Base-by-base conservation (phyloP, 2,888 invertebrate species). In the Mesoligia furuncula region DNA sequence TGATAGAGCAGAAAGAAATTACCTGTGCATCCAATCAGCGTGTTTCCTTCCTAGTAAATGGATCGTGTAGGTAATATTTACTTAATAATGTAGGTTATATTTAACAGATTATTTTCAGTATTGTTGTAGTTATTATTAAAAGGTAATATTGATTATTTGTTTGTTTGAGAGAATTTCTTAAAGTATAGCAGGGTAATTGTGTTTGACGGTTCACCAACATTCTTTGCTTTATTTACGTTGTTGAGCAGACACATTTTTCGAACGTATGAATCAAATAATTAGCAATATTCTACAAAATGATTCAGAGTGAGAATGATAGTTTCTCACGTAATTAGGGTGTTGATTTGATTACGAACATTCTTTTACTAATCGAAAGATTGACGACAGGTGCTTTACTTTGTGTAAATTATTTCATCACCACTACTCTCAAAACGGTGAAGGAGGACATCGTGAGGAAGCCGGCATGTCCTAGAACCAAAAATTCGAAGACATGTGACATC, bases 1-100 rank as follows among this genome's bases (percentile, higher is more conserved):
- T 31, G 48, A 71, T 75, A 61, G 54, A 20, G 39, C 45, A 54
- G 42, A 83, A 83, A 67, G 2, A 64, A 45, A 54, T 75, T 71
- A 75, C 51, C n/a, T 59, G 27, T 39, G 6, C 0, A 42, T 54
- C 17, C 42, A 66, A 67, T 57, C 36, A 61, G 45, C 5, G 31
- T 15, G 15, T 31, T 73, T 80, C 57, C 24, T 70, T 65, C n/a
- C 15, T 27, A 24, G 20, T 20, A 24, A 54, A 65, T 61, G 24
- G 20, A 39, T 31, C 9, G 31, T 64, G 11, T 15, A 71, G 1
- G 20, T 51, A 66, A 42, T 65, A 57, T 48, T 61, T 36, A 72
- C 2, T 11, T 48, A 9, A 67, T 36, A 59, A 27, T 9, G 27
- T 42, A 17, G 2, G 27, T 11, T 24, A 73, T 51, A 24, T 39